These are phyloP conservation scores for Choristoneura rosaceana DNA, from an alignment of 2,888 invertebrate species.

Conservation along the genomic window DNA sequence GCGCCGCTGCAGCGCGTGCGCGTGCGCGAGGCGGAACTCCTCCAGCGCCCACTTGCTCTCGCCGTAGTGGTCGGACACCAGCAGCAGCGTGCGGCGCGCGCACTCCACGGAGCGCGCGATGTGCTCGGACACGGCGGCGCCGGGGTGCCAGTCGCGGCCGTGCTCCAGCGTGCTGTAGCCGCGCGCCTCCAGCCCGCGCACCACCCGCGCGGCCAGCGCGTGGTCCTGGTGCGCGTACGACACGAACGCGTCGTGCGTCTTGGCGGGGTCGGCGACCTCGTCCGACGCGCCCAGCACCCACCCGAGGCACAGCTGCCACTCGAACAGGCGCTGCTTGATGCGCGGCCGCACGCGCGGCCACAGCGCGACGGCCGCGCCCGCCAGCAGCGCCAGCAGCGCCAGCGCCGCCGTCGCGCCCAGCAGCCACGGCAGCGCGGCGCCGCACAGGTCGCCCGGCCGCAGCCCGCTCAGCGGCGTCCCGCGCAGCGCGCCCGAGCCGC, in stretches of 20 bases:
- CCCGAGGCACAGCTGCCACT: conserved; percentile 21
- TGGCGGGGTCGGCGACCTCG: conserved; percentile 25
- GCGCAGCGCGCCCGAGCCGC: conserved; percentile 12
- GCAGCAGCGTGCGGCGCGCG: conserved; percentile 71
- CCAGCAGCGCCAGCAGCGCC: conserved; percentile 11
- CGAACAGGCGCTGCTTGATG: conserved; percentile 32
- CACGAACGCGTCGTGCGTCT: conserved; percentile 90
- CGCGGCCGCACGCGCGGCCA: not conserved
- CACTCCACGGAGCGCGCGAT: conserved; percentile 89
- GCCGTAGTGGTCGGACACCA: conserved; percentile 35
- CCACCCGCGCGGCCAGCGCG: conserved; percentile 61
- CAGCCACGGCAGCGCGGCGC: conserved; percentile 10
- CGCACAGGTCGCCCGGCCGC: conserved; percentile 1
- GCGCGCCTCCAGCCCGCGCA: conserved; percentile 28
- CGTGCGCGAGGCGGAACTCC: conserved; percentile 87
- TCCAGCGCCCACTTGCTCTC: conserved; percentile 84
- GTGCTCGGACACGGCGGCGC: conserved; percentile 88
- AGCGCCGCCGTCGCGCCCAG: conserved; percentile 19
- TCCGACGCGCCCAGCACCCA: conserved; percentile 30
- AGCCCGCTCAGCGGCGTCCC: conserved; percentile 1
- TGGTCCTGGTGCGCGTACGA: conserved; percentile 90
- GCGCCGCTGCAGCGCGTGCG: conserved; percentile 81
- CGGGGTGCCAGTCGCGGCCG: conserved; percentile 87
- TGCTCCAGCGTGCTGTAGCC: conserved; percentile 65
- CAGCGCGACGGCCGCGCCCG: conserved; percentile 10